A percentile compares a stretch with the other conserved stretches of the same genome.
These are phyloP conservation scores for Ectemnius continuus DNA, from an alignment of 2,888 invertebrate genomes.

Conservation along the genomic window DNA sequence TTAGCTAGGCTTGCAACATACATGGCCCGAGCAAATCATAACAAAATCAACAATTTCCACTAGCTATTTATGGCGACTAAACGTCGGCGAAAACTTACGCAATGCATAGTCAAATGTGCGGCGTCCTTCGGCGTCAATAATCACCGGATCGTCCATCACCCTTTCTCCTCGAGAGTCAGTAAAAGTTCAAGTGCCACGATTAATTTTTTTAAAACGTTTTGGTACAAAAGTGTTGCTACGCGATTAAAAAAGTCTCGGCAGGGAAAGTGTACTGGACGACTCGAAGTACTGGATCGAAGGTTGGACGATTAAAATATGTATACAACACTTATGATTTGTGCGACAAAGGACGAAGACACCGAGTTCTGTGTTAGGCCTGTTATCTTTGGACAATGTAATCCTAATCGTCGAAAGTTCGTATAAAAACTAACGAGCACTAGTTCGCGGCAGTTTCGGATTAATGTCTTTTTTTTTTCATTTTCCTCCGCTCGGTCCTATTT, in stretches of 20 bases:
- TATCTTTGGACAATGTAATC: constrained; percentile 38
- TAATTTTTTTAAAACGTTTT: not conserved
- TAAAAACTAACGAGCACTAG: constrained; percentile 50
- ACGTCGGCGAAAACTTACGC: constrained; percentile 43
- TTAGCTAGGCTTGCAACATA: constrained; percentile 65
- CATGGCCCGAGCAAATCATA: constrained; percentile 61
- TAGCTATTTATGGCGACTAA: constrained; percentile 43
- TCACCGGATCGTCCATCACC: constrained; percentile 7
- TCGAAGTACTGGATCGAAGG: constrained; percentile 21
- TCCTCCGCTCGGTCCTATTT: not conserved
- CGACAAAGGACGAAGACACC: constrained; percentile 31
- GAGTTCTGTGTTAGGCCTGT: constrained; percentile 34
- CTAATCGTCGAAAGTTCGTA: constrained; percentile 44
- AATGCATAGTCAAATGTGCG: constrained; percentile 47
- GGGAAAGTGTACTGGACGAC: constrained; percentile 6
- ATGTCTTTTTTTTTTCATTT: no score
- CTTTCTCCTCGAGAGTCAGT: not conserved
- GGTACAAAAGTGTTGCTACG: not conserved
- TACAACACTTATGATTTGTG: constrained; percentile 35
- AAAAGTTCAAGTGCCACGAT: not conserved
- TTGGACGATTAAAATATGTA: constrained; percentile 44
- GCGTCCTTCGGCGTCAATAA: constrained; percentile 24
- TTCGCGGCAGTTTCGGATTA: constrained; percentile 14
- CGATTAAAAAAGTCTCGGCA: not conserved
- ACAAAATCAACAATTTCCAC: constrained; percentile 59